Percentiles rank a stretch among this genome's conserved stretches.
Conservation (phyloP, 2,113 vertebrate genomes). For the Shinisaurus crocodilurus region DNA sequence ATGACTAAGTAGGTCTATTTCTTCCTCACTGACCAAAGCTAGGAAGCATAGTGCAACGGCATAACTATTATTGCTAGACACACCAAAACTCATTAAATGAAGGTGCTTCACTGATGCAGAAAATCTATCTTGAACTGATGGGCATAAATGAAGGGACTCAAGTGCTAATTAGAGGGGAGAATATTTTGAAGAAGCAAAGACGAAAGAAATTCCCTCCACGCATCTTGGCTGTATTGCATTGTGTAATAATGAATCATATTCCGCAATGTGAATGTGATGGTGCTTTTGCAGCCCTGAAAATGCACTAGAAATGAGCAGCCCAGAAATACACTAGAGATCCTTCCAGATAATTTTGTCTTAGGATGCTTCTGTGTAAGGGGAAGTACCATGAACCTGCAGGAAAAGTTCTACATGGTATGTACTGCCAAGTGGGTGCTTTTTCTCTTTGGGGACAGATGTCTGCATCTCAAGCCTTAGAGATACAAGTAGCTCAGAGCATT, state of each 20-base stretch:
- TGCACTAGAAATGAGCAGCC: neutral
- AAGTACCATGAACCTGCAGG: neutral
- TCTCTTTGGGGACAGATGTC: neutral
- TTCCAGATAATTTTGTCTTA: neutral
- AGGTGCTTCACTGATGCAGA: neutral
- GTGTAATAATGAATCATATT: conserved; percentile 19
- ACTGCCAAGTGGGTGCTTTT: fast-evolving
- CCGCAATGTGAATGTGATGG: neutral
- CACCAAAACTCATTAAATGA: neutral
- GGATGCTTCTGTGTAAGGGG: neutral
- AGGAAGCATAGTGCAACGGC: neutral
- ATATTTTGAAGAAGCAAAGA: conserved; percentile 38
- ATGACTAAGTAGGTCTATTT: neutral
- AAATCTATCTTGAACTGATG: conserved; percentile 28
- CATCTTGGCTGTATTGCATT: conserved; percentile 9
- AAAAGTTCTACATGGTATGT: neutral
- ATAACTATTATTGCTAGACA: fast-evolving
- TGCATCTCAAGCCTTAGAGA: conserved; percentile 11
- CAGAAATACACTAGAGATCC: neutral
- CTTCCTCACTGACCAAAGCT: neutral
- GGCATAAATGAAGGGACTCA: conserved; percentile 35
- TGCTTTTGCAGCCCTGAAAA: conserved; percentile 21
- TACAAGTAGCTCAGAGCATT: neutral
- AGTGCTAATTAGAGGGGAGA: conserved; percentile 43
- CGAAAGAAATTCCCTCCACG: conserved; percentile 39